Base-by-base conservation (phyloP, 2,797 vertebrate species). In the Gymnodraco acuticeps region DNA sequence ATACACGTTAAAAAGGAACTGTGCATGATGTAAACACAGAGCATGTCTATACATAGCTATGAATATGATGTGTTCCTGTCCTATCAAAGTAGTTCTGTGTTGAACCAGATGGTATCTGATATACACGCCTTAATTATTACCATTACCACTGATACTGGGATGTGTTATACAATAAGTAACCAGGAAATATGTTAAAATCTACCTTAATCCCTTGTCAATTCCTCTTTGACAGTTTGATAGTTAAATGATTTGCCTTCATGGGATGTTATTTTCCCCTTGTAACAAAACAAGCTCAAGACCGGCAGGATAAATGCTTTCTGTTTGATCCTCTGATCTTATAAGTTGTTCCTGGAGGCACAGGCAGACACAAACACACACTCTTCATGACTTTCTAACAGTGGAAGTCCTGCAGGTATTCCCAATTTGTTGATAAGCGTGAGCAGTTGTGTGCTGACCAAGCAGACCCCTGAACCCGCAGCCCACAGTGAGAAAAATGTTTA, bases 361-460 rank as follows among this genome's bases (percentile, higher is more conserved):
- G 33, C 42, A 12, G 3, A 63, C 53, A 54, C 23, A 59, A 41
- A 58, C 8, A 63, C 23, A 27, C 56, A 53, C 27, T 31, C 63
- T 62, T 65, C 64, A 41, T 1, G 8, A 50, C 56, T 78, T 70
- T 80, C 33, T 61, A 52, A 70, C 54, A 16, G 59, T 75, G 80
- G 45, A 64, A 19, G 60, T 77, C 59, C 78, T 82, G 83, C 75
- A 75, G 77, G 80, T 86, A 83, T 84, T 76, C 72, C 64, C 62
- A 72, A 56, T 83, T 45, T 85, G 66, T 81, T 84, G 80, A 84
- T 82, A 87, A 82, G 71, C n/a, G 9, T 43, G 71, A 81, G 48
- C 58, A 23, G 66, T 70, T 77, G 76, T 82, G 67, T 83, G 85
- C 82, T 89, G 85, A 85, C 68, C 81, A 80, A 80, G 82, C 85